Evolutionary conservation across 1,140 invertebrate genomes (phyloP).

Genomic region (Caenorhabditis brenneri): DNA sequence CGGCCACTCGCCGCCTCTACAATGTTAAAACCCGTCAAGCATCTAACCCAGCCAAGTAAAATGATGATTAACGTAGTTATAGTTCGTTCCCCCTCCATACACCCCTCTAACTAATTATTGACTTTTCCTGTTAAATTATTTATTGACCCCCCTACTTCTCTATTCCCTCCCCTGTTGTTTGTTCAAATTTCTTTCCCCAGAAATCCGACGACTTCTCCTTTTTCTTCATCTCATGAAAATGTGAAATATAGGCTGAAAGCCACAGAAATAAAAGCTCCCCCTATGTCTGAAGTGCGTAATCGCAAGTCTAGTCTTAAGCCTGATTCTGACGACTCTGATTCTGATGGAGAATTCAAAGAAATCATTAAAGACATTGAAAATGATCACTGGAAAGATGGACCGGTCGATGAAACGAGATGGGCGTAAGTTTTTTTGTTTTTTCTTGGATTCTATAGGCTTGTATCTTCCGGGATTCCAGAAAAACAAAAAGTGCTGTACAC

Average conservation of each 20-base stretch:
- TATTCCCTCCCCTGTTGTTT: background rate
- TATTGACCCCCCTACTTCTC: background rate
- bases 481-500: slow-evolving; percentile 51
- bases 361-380: slow-evolving; percentile 55
- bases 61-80: background rate
- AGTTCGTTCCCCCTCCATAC: background rate
- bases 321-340: background rate
- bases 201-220: slow-evolving; percentile 12
- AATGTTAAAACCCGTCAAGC: background rate
- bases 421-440: slow-evolving; percentile 36
- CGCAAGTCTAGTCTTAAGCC: background rate
- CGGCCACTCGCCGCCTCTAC: background rate
- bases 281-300: slow-evolving; percentile 2
- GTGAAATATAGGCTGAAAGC: background rate
- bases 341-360: slow-evolving; percentile 29
- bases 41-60: background rate
- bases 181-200: slow-evolving; percentile 24
- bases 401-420: slow-evolving; percentile 46
- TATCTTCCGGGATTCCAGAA: no score
- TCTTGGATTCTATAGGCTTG: no score
- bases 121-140: slow-evolving; percentile 31
- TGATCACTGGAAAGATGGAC: slow-evolving; percentile 47
- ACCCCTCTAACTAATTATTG: background rate
- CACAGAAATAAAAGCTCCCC: background rate
- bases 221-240: slow-evolving; percentile 6